Evolutionary conservation across 2,113 vertebrate genomes (phyloP).

Genomic region (Sminthopsis crassicaudata): DNA sequence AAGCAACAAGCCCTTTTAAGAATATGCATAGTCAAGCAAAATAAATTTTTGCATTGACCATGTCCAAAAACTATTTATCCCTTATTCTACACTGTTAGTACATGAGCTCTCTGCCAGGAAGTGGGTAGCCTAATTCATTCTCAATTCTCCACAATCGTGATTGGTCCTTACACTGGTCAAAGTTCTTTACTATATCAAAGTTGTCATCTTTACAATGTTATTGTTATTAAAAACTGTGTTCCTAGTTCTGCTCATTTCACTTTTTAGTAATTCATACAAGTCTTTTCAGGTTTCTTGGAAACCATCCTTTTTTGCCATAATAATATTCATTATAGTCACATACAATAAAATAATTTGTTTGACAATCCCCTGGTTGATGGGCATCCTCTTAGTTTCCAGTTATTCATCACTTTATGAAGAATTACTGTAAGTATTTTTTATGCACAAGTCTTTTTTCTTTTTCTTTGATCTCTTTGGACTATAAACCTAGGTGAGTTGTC

Average conservation of each 20-base stretch:
- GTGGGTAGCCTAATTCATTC: not conserved
- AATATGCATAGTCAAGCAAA: not conserved
- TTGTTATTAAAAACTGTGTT: not conserved
- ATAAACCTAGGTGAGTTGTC: not conserved
- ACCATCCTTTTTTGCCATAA: not conserved
- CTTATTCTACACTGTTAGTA: not conserved
- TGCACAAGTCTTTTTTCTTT: not conserved
- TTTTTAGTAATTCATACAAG: not conserved
- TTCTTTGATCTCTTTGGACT: not conserved
- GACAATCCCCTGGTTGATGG: not conserved
- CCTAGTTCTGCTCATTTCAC: not conserved
- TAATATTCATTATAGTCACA: not conserved
- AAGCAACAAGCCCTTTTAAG: not conserved
- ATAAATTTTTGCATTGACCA: not conserved
- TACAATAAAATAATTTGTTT: not conserved
- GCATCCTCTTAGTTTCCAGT: not conserved
- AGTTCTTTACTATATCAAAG: not conserved
- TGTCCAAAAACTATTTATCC: not conserved
- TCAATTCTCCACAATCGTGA: not conserved
- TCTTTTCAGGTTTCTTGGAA: not conserved
- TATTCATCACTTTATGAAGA: not conserved
- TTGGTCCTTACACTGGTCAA: not conserved
- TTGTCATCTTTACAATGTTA: not conserved
- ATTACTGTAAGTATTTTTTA: not conserved
- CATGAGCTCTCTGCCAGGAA: not conserved